These are phyloP conservation scores for Danio rerio DNA, from an alignment of 2,113 vertebrate genomes.

Conservation along the genomic window GRCz12tu NC_133181.1:43994001-43994500, in stretches of 20 bases:
- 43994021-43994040: background rate
- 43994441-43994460: conserved; percentile 46
- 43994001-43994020: background rate
- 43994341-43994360: conserved; percentile 32
- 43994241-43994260: conserved; percentile 41
- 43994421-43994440: background rate
- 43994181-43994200: conserved; percentile 74
- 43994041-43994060: background rate
- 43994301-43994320: conserved; percentile 58
- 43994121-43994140: background rate
- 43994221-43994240: conserved; percentile 48
- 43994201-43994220: conserved; percentile 64
- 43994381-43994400: conserved; percentile 57
- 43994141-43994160: conserved; percentile 80
- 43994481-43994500: conserved; percentile 35
- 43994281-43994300: conserved; percentile 6
- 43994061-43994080: background rate
- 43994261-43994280: conserved; percentile 24
- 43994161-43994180: conserved; percentile 76
- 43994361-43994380: conserved; percentile 54
- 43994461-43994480: conserved; percentile 45
- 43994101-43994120: background rate
- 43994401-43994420: conserved; percentile 59
- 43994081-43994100: background rate
- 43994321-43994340: conserved; percentile 48